Conservation (phyloP, 2,888 invertebrate species). For the Nebria brevicollis region DNA sequence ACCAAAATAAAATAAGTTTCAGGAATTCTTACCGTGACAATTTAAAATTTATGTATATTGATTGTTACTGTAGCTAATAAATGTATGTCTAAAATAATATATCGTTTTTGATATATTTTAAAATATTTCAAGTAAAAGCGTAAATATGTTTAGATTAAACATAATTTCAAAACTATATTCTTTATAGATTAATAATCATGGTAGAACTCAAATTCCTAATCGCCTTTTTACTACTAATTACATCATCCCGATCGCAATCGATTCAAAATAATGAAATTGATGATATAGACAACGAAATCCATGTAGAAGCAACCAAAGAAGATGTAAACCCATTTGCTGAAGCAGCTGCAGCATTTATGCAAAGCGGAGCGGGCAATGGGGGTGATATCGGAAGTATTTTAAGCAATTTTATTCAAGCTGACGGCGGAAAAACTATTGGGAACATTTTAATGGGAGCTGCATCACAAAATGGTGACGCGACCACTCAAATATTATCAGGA, state of each 20-base stretch:
- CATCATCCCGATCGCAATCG: neutral
- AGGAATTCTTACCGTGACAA: neutral
- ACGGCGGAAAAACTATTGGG: conserved; percentile 69
- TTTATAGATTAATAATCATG: neutral
- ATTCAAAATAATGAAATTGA: conserved; percentile 10
- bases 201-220: neutral
- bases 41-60: neutral
- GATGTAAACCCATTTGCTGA: conserved; percentile 74
- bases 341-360: conserved; percentile 75
- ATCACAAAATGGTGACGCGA: conserved; percentile 51
- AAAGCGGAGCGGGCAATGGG: conserved; percentile 62
- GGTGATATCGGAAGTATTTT: conserved; percentile 74
- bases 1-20: no score
- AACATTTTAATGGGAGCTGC: conserved; percentile 54
- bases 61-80: neutral
- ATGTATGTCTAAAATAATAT: neutral
- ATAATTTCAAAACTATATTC: no score
- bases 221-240: neutral
- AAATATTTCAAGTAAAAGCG: no score
- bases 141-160: no score
- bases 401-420: conserved; percentile 75
- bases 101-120: neutral
- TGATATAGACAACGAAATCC: conserved; percentile 31
- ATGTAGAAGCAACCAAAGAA: conserved; percentile 63
- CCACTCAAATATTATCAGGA: conserved; percentile 59